These are phyloP conservation scores for Homalodisca vitripennis DNA, from an alignment of 1,140 invertebrate species.

Conservation along the genomic window DNA sequence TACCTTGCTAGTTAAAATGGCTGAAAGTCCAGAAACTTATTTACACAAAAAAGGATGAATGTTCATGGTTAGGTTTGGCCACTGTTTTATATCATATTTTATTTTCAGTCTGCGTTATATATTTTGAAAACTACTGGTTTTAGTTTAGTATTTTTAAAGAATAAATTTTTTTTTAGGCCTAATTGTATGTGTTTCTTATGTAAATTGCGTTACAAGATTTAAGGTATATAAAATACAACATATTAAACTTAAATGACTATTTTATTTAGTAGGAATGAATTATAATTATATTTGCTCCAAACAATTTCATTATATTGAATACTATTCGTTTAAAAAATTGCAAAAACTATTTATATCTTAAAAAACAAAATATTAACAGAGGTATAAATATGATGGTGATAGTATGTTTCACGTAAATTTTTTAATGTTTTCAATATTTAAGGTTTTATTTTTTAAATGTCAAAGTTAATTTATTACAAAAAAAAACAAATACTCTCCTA, in stretches of 20 bases:
- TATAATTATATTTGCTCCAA: not conserved
- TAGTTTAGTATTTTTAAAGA: not conserved
- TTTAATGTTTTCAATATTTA: not conserved
- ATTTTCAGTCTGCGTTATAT: not conserved
- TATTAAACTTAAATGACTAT: not conserved
- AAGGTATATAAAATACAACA: not conserved
- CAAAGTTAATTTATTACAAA: not conserved
- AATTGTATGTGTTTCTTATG: not conserved
- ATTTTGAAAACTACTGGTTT: not conserved
- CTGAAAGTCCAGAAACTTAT: slow-evolving; percentile 11
- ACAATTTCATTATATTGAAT: too few relatives aligned
- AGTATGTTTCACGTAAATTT: not conserved
- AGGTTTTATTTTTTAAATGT: slow-evolving; percentile 11
- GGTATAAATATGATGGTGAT: not conserved
- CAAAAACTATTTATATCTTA: not conserved
- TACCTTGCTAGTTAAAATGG: slow-evolving; percentile 17
- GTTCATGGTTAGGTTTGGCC: slow-evolving; percentile 4
- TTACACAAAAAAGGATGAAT: slow-evolving; percentile 10
- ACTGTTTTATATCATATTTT: slow-evolving; percentile 7
- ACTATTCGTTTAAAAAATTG: not conserved
- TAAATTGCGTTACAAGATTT: not conserved
- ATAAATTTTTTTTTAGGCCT: not conserved
- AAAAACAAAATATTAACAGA: not conserved
- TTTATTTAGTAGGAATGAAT: not conserved
- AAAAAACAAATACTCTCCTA: slow-evolving; percentile 15